Evolutionary conservation across 2,888 invertebrate species (phyloP), one percentile per base, ranked within the genome.

Genomic region (Philaethria dido): DNA sequence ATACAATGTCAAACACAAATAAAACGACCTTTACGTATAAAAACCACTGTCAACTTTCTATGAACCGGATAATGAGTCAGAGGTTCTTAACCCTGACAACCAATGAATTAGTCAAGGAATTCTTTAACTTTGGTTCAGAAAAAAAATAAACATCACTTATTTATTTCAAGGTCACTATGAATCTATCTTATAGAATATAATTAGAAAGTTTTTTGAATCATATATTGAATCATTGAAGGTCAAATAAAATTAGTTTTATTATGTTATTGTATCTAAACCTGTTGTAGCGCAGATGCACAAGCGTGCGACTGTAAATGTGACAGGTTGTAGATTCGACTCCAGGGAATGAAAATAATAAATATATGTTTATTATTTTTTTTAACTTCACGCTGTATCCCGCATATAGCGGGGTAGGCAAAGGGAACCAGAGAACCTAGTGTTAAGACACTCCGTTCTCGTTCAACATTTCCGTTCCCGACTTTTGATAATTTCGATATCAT

Each of bases 41-140:
- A 25, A 1, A 22, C 39, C 14, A 20, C n/a, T 55, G 55, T 20
- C 57, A 29, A 18, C 48, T 69, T 62, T 65, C 55, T 44, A 44
- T 66, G 39, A 25, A 60, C 62, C 69, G 69, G 66, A 69, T 57
- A 42, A 18, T 47, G 48, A 66, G 39, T 62, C 55, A 57, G 25
- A 57, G 62, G 62, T 62, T 48, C 20, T 66, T 62, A 54, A 66
- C 57, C 66, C 55, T 62, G 66, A 44, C 13, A 44, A 22, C 39
- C 11, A 63, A 22, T 25, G 29, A 44, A 50, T 62, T 47, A 62
- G 33, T 61, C 61, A 62, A 42, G 52, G n/a, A 60, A 55, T 36
- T 55, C 54, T 42, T 45, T 22, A n/a, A n/a, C 22, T 13, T 55
- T 55, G 20, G 3, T 20, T 55, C 20, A 0, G 8, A 16, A 16